Evolutionary conservation across 2,797 vertebrate species (phyloP), one percentile per base, ranked within the genome.

Genomic region (Mastacembelus armatus): DNA sequence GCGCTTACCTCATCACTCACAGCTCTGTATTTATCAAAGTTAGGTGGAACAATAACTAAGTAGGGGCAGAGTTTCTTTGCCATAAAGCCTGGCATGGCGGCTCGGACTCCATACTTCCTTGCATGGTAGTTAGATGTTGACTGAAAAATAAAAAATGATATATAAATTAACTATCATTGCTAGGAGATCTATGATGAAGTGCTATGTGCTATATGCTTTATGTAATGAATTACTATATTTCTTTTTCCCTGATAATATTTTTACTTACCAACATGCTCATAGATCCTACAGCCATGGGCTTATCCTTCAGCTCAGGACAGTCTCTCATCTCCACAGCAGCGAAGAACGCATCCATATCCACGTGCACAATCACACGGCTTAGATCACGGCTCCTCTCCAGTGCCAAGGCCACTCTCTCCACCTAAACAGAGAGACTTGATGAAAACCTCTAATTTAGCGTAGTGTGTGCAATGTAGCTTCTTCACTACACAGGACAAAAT

Each of bases 261-360:
- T 1, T 38, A 62, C 90, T 70, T 88, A 99, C 98, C 93, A 99
- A 83, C 98, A 99, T 99, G 77, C 95, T 96, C 95, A 92, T 94
- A 60, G 96, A 96, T 61, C 98, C 98, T 32, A 99, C 98, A 47
- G 96, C 98, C 93, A 99, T 96, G n/a, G 98, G 98, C 43, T 95
- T 96, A 54, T 96, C 93, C 77, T 93, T 97, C 66, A 99, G 80
- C 64, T 98, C 96, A 29, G 97, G 96, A 67, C 93, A 93, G 85
- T 99, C 97, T 79, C 95, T 95, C 94, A 96, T 98, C 91, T 99
- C 98, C 70, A 99, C 98, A 38, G 98, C 97, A 70, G 98, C 98
- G 12, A 98, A 99, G 89, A 99, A 99, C 42, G 98, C 97, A 67
- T 99, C 98, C 98, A 99, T 99, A 82, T 99, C 98, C 71, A 99